These are phyloP conservation scores for Hydrotaea cyrtoneurina DNA, from an alignment of 2,888 invertebrate genomes.

Conservation along the genomic window DNA sequence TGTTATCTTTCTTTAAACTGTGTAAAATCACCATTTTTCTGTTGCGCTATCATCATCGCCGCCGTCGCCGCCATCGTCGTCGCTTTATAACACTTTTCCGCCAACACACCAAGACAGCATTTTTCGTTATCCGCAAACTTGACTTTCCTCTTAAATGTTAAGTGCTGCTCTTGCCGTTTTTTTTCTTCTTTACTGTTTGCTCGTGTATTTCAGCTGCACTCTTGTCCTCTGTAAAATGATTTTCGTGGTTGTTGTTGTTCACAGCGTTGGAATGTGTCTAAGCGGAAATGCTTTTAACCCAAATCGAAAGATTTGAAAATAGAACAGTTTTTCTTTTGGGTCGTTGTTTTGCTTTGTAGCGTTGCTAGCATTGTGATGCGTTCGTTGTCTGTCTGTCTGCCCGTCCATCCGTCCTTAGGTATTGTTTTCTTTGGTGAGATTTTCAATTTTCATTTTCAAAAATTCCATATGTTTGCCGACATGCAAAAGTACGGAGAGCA, in stretches of 20 bases:
- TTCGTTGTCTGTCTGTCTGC: neutral
- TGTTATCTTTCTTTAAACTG: neutral
- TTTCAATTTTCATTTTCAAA: neutral
- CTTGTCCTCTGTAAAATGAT: neutral
- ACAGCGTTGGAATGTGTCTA: neutral
- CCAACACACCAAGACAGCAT: conserved; percentile 6
- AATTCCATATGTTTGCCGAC: conserved; percentile 14
- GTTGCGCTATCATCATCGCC: neutral
- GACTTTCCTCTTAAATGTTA: conserved; percentile 27
- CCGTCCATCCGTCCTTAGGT: neutral
- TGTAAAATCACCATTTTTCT: neutral
- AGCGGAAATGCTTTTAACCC: conserved; percentile 37
- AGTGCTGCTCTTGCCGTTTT: conserved; percentile 22
- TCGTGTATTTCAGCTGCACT: neutral
- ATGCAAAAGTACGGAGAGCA: neutral
- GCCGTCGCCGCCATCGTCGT: neutral
- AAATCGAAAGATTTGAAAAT: conserved; percentile 30
- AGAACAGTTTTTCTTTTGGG: neutral
- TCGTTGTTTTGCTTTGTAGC: neutral
- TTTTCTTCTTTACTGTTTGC: neutral
- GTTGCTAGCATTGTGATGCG: neutral
- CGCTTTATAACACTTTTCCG: conserved; percentile 31
- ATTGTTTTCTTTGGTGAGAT: neutral
- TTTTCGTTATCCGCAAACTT: conserved; percentile 9
- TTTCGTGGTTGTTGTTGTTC: no score